Evolutionary conservation across 2,113 vertebrate species (phyloP), one percentile per base, ranked within the genome.

Genomic region (Rhabdomys dilectus): DNA sequence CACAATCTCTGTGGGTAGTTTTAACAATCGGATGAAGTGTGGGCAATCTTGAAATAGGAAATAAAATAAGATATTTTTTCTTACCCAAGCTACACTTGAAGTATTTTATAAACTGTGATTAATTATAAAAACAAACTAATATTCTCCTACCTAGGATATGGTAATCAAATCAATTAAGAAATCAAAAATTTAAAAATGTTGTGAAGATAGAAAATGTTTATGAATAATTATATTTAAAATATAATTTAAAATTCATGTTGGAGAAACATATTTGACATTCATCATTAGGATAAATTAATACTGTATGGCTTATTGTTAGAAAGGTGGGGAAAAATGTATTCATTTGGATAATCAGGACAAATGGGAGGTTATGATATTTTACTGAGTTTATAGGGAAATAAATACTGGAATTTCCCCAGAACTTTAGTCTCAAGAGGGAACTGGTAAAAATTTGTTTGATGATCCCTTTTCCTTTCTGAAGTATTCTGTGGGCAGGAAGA

Each of bases 381-480:
- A 80, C 51, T 84, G 15, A 95, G 39, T 91, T 70, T 45, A 85
- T 84, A 81, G 91, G 86, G 34, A 73, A 48, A 90, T 89, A 72
- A 93, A 58, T 66, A 66, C 42, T 92, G 36, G 24, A 82, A 95
- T 89, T 78, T 93, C 62, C 86, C 93, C 31, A 93, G 29, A 93
- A 70, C 12, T 36, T 70, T 77, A 90, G 91, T 91, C 56, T 95
- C 53, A 64, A 36, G 81, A 81, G 21, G 24, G 21, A 56, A 92
- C 66, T 39, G 77, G 70, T 82, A 45, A 24, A 80, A 78, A 93
- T 36, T 73, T 73, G 29, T 82, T 88, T 88, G 1, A 77, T 91
- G 42, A 96, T 17, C 89, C 62, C 62, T 97, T 53, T 70, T 86
- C 77, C 81, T 97, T 97, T 81, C 13, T 29, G 82, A 62, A 91